A percentile compares a stretch with the other conserved stretches of the same genome.
phyloP scores from a whole-genome alignment of 2,797 vertebrate genomes.

The Enteromius radiatus region DNA sequence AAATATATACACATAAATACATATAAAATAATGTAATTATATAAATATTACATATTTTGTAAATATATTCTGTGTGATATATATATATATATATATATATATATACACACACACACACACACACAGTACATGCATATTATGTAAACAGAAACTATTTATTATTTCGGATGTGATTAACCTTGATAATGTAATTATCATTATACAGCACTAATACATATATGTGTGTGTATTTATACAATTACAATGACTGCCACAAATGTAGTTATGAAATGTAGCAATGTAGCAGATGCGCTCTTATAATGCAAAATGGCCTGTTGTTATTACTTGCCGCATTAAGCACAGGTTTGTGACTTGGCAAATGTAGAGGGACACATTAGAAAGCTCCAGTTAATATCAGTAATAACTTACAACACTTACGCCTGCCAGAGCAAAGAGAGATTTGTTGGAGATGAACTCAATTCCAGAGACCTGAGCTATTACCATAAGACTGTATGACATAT shows the following conservation, averaged over 20 bases:
- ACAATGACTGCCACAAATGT: not conserved
- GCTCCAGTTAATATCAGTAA: slow-evolving; percentile 19
- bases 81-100: too few relatives aligned
- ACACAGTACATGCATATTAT: too few relatives aligned
- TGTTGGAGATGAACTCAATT: not conserved
- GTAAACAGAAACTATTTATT: too few relatives aligned
- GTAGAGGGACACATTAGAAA: slow-evolving; percentile 10
- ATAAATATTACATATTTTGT: too few relatives aligned
- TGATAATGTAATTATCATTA: too few relatives aligned
- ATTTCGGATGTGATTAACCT: too few relatives aligned
- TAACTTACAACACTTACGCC: not conserved
- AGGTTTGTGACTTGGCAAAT: slow-evolving; percentile 16
- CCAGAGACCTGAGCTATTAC: not conserved
- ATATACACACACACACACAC: too few relatives aligned
- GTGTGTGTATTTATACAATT: not conserved
- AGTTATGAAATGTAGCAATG: slow-evolving; percentile 10
- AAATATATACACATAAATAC: too few relatives aligned
- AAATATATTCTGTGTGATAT: too few relatives aligned
- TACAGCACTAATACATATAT: too few relatives aligned
- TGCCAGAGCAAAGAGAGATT: slow-evolving; percentile 1
- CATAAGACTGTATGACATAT: not conserved
- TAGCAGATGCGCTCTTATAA: not conserved
- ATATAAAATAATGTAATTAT: too few relatives aligned
- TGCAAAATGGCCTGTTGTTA: not conserved
- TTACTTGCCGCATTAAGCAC: not conserved